These are phyloP conservation scores for Harmothoe impar DNA, from an alignment of 2,888 invertebrate species.

Conservation along the genomic window DNA sequence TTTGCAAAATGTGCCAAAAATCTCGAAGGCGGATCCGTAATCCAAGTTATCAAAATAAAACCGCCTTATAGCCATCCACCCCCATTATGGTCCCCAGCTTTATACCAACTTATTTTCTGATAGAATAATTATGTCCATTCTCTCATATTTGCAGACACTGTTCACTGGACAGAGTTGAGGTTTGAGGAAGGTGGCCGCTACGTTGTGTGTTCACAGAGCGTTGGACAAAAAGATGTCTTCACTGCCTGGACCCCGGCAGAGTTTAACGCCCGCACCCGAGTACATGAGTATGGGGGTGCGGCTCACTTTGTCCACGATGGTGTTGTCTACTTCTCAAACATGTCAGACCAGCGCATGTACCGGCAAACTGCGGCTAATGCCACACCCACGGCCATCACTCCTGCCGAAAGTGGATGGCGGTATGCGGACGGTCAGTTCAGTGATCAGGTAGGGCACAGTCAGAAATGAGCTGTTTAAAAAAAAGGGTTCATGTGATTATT, in stretches of 20 bases:
- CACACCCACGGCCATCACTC: conserved; percentile 75
- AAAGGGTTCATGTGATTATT: no score
- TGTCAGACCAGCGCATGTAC: conserved; percentile 79
- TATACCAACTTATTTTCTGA: no score
- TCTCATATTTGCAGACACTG: conserved; percentile 75
- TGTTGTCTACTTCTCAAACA: conserved; percentile 80
- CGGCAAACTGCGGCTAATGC: conserved; percentile 73
- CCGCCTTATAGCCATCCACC: no score
- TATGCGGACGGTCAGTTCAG: conserved; percentile 78
- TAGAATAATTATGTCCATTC: no score
- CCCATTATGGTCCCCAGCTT: no score
- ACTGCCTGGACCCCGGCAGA: conserved; percentile 77
- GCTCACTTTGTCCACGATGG: conserved; percentile 79
- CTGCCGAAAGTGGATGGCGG: conserved; percentile 73
- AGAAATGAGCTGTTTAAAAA: no score
- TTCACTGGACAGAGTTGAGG: conserved; percentile 80
- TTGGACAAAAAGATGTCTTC: conserved; percentile 67
- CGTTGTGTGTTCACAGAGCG: conserved; percentile 77
- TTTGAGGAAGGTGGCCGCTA: conserved; percentile 79
- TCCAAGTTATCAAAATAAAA: no score
- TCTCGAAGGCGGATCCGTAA: no score
- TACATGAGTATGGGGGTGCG: conserved; percentile 84
- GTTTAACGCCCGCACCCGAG: conserved; percentile 80
- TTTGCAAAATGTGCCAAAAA: no score
- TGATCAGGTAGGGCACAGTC: conserved; percentile 71